These are phyloP conservation scores for Urocitellus parryii DNA, from an alignment of 2,113 vertebrate species.

Conservation along the genomic window DNA sequence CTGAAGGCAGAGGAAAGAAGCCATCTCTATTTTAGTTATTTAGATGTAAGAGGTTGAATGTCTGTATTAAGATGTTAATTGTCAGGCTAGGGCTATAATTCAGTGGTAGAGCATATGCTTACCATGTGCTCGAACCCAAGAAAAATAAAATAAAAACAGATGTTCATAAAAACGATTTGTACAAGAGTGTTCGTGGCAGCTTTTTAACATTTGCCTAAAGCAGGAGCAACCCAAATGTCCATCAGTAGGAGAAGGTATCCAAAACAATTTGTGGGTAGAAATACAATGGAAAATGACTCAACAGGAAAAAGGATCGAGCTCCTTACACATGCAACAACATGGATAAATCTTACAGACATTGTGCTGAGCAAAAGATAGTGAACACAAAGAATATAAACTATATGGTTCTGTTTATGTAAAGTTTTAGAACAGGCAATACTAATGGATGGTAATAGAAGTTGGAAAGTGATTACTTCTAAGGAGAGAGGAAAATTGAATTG, in stretches of 20 bases:
- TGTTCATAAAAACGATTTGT: not conserved
- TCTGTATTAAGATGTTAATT: slow-evolving; percentile 30
- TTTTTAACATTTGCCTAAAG: not conserved
- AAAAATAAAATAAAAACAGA: slow-evolving; percentile 43
- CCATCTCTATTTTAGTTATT: slow-evolving; percentile 31
- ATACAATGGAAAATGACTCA: not conserved
- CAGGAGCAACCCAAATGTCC: not conserved
- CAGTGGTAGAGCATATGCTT: not conserved
- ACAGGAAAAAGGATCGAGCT: not conserved
- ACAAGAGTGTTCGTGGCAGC: not conserved
- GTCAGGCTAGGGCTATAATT: not conserved
- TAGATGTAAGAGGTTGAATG: not conserved
- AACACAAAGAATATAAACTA: not conserved
- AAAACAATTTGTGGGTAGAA: not conserved
- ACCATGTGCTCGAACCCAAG: not conserved
- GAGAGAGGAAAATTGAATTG: not conserved
- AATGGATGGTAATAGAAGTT: not conserved
- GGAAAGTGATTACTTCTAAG: not conserved
- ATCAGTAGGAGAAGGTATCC: not conserved
- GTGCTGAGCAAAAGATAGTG: slow-evolving; percentile 24
- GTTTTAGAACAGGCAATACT: not conserved
- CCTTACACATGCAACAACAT: not conserved
- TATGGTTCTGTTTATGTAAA: not conserved
- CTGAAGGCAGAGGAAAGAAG: not conserved
- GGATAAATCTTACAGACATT: not conserved